Evolutionary conservation across 2,888 invertebrate species (phyloP), one percentile per base, ranked within the genome.

Genomic region (Clunio marinus): DNA sequence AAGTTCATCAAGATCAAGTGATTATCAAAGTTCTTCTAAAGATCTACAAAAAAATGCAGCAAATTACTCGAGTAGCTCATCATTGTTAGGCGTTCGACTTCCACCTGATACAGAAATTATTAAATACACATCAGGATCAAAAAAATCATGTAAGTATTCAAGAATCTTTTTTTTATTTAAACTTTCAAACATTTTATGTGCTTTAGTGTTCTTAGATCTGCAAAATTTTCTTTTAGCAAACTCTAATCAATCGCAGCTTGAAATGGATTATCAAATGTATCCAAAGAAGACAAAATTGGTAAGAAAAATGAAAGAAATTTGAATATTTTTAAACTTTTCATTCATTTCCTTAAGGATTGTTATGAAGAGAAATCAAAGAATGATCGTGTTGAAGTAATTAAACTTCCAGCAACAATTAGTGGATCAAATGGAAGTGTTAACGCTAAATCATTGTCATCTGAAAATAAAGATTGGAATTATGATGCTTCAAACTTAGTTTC

Each of bases 21-120:
- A 15, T 45, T 15, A 15, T 4, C 15, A n/a, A 15, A n/a, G 10
- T 7, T 10, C 10, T 32, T 32, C 32, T 8, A 10, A 10, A 10
- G 41, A 2, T n/a, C 41, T 13, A 41, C 15, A 15, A 10, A 5
- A 2, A 10, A 41, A 41, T 41, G 41, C 41, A 51, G 22, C 51
- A 51, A 51, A 51, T 46, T 13, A 22, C 22, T 24, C 35, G 22
- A 91, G 89, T 81, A 91, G 91, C 80, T 88, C 90, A 70, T 89
- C 91, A 74, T 86, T 92, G 76, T 81, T 91, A 75, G 91, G 91
- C 70, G 91, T 92, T 60, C 84, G 92, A 70, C 80, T 93, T 73
- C 92, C 92, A 71, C 92, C 92, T 41, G 92, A 92, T 76, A 93
- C 92, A 57, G 92, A 93, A 81, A 92, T 92, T 72, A 92, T 93